A percentile compares a stretch with the other conserved stretches of the same genome.
Evolutionary conservation across 2,113 vertebrate species (phyloP).

Genomic region (Noturus placidus): DNA sequence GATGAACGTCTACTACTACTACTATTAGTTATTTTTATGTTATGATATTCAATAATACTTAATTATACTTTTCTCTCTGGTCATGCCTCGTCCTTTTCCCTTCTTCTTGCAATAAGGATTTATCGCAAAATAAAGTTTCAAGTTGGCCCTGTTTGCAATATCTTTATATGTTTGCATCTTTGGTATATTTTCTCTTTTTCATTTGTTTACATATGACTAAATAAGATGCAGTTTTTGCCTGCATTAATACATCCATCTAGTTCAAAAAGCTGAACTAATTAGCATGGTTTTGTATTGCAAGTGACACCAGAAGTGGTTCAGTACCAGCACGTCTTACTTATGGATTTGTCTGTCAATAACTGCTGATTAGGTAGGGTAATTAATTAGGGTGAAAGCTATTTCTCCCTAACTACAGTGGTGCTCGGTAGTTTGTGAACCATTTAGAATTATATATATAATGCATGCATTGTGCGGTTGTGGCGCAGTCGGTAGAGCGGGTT

Average conservation of each 20-base stretch:
- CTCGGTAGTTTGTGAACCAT: no score
- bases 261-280: neutral
- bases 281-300: neutral
- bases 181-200: neutral
- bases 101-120: neutral
- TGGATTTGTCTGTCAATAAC: neutral
- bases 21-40: neutral
- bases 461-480: no score
- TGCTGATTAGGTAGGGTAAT: neutral
- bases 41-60: neutral
- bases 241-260: neutral
- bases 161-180: no score
- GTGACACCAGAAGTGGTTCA: neutral
- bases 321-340: neutral
- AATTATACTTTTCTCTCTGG: neutral
- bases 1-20: neutral
- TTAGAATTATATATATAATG: no score
- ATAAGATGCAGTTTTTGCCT: neutral
- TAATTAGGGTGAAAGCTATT: no score
- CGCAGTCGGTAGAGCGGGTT: no score
- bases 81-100: neutral
- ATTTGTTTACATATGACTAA: neutral
- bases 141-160: neutral
- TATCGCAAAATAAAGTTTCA: neutral
- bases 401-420: no score